phyloP scores from a whole-genome alignment of 2,797 vertebrate species.

The Mycteria americana region DNA sequence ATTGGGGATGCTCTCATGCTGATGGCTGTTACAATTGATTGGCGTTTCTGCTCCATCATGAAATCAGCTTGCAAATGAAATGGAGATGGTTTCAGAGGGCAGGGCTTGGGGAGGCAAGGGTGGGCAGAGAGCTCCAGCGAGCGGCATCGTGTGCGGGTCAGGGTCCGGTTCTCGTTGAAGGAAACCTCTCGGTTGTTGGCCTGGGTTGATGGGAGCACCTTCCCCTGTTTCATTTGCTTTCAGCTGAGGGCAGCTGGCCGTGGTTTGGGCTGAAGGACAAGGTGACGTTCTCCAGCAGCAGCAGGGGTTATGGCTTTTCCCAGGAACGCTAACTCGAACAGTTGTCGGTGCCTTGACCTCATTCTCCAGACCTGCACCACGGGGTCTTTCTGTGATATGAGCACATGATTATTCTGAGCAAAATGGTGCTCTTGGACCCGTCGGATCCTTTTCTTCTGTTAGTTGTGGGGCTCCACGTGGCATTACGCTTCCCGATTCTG shows the following conservation, averaged over 20 bases:
- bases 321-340: accelerated
- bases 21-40: conserved; percentile 37
- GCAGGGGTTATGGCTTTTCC: neutral
- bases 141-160: neutral
- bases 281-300: neutral
- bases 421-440: neutral
- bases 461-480: neutral
- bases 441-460: too few relatives aligned
- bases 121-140: neutral
- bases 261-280: neutral
- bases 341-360: neutral
- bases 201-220: neutral
- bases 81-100: neutral
- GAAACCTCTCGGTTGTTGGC: neutral
- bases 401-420: neutral
- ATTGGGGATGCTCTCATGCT: conserved; percentile 50
- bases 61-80: conserved; percentile 17
- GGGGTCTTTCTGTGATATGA: accelerated
- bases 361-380: neutral
- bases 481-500: accelerated
- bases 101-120: neutral
- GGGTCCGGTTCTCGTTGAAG: neutral
- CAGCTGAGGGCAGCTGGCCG: neutral
- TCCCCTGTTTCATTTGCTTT: accelerated
- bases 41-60: conserved; percentile 60